These are phyloP conservation scores for Hiodon alosoides DNA, from an alignment of 2,113 vertebrate species.

Conservation along the genomic window DNA sequence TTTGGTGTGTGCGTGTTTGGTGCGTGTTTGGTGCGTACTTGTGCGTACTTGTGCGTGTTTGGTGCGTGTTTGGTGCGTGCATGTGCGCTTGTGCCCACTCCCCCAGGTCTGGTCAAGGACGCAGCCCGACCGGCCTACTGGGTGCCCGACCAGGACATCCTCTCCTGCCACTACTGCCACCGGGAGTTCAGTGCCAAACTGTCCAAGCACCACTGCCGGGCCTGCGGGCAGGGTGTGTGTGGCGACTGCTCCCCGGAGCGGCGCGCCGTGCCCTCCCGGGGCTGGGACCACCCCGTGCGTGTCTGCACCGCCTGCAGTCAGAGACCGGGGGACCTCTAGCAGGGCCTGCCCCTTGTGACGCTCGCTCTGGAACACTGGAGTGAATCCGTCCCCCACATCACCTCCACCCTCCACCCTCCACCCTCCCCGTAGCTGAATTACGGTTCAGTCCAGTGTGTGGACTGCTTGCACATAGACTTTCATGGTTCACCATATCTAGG, in stretches of 20 bases:
- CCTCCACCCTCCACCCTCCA: neutral
- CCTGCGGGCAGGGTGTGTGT: slow-evolving; percentile 95
- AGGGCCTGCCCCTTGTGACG: slow-evolving; percentile 20
- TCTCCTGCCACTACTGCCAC: slow-evolving; percentile 81
- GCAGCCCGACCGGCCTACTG: slow-evolving; percentile 92
- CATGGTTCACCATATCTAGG: slow-evolving; percentile 14
- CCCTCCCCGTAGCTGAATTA: slow-evolving; percentile 7
- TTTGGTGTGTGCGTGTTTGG: too few relatives aligned
- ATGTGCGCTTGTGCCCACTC: neutral
- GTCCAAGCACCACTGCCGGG: slow-evolving; percentile 95
- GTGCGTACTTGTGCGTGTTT: neutral
- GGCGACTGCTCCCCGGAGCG: slow-evolving; percentile 85
- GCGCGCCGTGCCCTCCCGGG: slow-evolving; percentile 84
- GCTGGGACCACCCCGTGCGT: slow-evolving; percentile 96
- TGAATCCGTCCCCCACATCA: neutral
- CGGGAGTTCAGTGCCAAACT: slow-evolving; percentile 86
- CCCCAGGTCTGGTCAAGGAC: slow-evolving; percentile 86
- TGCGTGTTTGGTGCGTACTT: neutral
- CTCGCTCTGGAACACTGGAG: neutral
- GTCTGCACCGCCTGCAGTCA: slow-evolving; percentile 90
- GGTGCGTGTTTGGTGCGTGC: neutral
- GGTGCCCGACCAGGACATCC: slow-evolving; percentile 96
- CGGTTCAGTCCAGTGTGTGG: slow-evolving; percentile 20
- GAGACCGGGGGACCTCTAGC: slow-evolving; percentile 93
- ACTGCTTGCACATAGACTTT: slow-evolving; percentile 16